Conservation (phyloP, 2,797 vertebrate genomes). For the Enteromius mattozi region DNA sequence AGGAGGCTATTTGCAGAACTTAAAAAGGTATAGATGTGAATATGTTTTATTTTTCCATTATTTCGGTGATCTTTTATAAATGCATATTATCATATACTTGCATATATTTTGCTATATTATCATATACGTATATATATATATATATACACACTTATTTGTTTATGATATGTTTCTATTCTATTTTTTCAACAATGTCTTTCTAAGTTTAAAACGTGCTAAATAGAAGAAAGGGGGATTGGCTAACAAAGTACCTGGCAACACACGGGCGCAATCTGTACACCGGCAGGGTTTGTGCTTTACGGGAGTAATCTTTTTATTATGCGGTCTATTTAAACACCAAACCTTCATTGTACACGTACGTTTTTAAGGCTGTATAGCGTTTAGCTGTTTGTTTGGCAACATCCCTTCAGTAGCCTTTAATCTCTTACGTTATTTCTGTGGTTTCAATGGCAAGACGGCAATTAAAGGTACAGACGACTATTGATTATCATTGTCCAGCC, state of each 20-base stretch:
- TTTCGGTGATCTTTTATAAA: not conserved
- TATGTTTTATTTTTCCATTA: too few species aligned
- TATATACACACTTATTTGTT: too few species aligned
- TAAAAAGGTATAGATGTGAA: not conserved
- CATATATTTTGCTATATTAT: not conserved
- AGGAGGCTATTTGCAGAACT: not conserved
- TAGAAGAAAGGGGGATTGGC: not conserved
- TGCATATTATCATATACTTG: not conserved
- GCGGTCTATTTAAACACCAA: constrained; percentile 39
- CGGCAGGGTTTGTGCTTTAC: constrained; percentile 58
- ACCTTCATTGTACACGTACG: not conserved
- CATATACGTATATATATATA: not conserved
- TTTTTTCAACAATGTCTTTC: not conserved
- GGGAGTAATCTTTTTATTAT: constrained; percentile 10
- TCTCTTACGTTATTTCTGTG: constrained; percentile 34
- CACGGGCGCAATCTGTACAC: constrained; percentile 74
- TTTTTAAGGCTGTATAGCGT: not conserved
- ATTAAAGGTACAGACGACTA: constrained; percentile 69
- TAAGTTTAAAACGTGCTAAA: not conserved
- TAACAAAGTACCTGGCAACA: constrained; percentile 74
- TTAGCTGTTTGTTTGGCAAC: not conserved
- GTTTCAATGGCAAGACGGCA: constrained; percentile 67
- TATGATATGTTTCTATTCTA: not conserved
- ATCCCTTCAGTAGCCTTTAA: not conserved
- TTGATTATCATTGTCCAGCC: constrained; percentile 43